Percentiles rank a stretch among this genome's conserved stretches.
phyloP scores from a whole-genome alignment of 2,113 vertebrate species.

The Tyrannus savana region DNA sequence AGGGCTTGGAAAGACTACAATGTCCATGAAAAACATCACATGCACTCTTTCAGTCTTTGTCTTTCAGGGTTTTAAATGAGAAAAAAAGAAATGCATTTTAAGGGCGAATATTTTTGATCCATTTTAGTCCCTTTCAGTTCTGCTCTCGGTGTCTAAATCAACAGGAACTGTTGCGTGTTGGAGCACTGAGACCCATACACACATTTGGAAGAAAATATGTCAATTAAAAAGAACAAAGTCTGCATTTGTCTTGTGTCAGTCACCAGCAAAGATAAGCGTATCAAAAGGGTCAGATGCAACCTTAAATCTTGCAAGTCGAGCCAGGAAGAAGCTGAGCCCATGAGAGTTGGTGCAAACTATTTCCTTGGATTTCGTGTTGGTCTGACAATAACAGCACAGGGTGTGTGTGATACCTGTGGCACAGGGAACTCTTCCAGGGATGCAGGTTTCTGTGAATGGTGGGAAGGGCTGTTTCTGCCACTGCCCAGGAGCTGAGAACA shows the following conservation, averaged over 20 bases:
- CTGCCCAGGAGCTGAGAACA: not conserved
- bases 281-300: not conserved
- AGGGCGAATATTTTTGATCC: not conserved
- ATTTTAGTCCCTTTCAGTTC: not conserved
- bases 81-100: not conserved
- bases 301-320: not conserved
- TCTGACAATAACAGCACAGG: not conserved
- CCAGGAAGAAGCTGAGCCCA: not conserved
- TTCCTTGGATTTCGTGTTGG: not conserved
- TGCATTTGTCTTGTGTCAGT: not conserved
- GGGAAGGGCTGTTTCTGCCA: not conserved
- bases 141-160: not conserved
- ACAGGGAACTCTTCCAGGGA: not conserved
- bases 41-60: not conserved
- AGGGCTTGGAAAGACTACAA: not conserved
- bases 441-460: not conserved
- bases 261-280: not conserved
- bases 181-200: fast-evolving
- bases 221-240: not conserved
- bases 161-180: not conserved
- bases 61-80: not conserved
- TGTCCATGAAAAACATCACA: not conserved
- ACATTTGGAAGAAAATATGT: not conserved
- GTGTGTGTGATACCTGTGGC: fast-evolving
- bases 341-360: fast-evolving